Evolutionary conservation across 23 tunicate genomes (phyloP).

Genomic region (Clavelina lepadiformis): DNA sequence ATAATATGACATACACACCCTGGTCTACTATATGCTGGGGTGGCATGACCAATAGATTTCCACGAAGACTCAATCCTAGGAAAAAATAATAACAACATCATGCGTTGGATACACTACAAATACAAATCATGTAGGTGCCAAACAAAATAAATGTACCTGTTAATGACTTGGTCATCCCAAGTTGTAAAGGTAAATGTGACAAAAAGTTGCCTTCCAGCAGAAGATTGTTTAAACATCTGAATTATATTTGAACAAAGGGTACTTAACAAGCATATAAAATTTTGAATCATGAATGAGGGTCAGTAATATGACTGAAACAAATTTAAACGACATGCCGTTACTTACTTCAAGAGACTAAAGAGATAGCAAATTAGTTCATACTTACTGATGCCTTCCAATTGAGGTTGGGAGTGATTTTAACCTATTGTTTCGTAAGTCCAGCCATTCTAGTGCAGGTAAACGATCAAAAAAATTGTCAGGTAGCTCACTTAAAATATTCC

Average conservation of each 20-base stretch:
- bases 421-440: slow-evolving; percentile 72
- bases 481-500: slow-evolving; percentile 42
- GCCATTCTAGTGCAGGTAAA: slow-evolving; percentile 66
- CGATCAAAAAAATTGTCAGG: slow-evolving; percentile 82
- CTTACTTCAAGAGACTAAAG: too few species aligned
- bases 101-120: not conserved
- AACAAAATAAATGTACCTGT: slow-evolving; percentile 30
- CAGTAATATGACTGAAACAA: too few species aligned
- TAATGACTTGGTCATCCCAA: slow-evolving; percentile 57
- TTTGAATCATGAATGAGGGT: not conserved
- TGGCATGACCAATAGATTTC: slow-evolving; percentile 61
- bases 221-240: slow-evolving; percentile 56
- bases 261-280: not conserved
- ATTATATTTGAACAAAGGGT: slow-evolving; percentile 1
- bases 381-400: slow-evolving; percentile 75
- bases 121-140: not conserved
- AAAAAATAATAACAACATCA: not conserved
- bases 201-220: slow-evolving; percentile 68
- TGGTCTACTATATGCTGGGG: slow-evolving; percentile 70
- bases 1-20: slow-evolving; percentile 80
- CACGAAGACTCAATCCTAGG: slow-evolving; percentile 63
- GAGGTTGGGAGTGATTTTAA: slow-evolving; percentile 42
- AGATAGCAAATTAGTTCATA: slow-evolving; percentile 1
- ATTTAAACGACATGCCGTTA: too few species aligned
- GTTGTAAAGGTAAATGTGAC: slow-evolving; percentile 66